Evolutionary conservation across 2,113 vertebrate species (phyloP).

Genomic region (Clupea harengus): DNA sequence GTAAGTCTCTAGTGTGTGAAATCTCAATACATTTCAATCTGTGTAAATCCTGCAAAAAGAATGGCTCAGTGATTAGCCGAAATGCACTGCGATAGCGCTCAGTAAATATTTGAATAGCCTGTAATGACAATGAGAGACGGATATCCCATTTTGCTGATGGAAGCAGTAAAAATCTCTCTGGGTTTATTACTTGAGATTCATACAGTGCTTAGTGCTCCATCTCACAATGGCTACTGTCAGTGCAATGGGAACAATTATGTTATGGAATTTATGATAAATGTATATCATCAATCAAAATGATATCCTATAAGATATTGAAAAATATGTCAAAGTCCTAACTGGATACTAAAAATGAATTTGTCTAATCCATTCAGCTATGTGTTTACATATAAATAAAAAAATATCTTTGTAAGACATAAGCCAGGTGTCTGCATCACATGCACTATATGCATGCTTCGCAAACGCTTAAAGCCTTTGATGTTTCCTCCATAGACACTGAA

Average conservation of each 20-base stretch:
- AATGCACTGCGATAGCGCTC: neutral
- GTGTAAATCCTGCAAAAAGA: neutral
- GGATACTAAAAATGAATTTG: neutral
- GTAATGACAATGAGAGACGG: neutral
- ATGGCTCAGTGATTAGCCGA: neutral
- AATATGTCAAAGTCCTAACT: neutral
- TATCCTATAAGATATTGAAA: neutral
- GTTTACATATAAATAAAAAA: no score
- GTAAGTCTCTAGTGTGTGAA: neutral
- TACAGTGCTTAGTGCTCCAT: neutral
- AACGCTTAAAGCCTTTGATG: neutral
- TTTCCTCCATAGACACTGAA: neutral
- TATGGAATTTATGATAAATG: neutral
- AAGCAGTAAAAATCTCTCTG: neutral
- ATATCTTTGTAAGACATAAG: no score
- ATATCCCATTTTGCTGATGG: neutral
- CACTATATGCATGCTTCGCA: neutral
- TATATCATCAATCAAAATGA: neutral
- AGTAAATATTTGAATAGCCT: neutral
- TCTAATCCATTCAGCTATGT: neutral
- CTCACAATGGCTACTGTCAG: neutral
- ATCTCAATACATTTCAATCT: neutral
- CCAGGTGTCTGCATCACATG: neutral
- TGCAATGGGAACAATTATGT: neutral
- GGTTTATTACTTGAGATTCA: neutral